phyloP scores from a whole-genome alignment of 2,113 vertebrate species.

The Mormyrus iriodes region DNA sequence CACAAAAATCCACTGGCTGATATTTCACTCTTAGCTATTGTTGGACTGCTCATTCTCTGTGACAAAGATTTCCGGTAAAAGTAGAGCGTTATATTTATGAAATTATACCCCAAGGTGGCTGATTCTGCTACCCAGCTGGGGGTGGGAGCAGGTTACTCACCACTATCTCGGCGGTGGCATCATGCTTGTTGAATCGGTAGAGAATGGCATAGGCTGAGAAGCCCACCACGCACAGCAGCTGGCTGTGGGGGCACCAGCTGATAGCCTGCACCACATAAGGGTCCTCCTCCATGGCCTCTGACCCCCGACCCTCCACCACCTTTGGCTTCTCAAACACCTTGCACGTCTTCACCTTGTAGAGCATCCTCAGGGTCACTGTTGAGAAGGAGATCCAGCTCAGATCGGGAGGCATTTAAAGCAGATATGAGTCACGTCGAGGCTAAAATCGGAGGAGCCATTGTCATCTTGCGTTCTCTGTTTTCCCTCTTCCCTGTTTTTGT shows the following conservation, averaged over 20 bases:
- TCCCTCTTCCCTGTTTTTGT: neutral
- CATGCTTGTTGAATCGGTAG: conserved; percentile 91
- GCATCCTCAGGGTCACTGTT: conserved; percentile 91
- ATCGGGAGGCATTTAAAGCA: neutral
- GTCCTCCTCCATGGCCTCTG: conserved; percentile 87
- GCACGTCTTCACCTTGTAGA: conserved; percentile 95
- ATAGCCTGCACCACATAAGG: conserved; percentile 94
- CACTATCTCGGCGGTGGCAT: conserved; percentile 83
- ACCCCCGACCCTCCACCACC: conserved; percentile 67
- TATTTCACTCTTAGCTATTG: neutral
- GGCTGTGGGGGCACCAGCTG: conserved; percentile 92
- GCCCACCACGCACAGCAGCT: conserved; percentile 91
- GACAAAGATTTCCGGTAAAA: neutral
- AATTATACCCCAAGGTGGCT: neutral
- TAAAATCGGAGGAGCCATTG: neutral
- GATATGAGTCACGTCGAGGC: neutral
- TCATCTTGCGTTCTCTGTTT: neutral
- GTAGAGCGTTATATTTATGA: neutral
- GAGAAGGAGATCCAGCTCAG: neutral
- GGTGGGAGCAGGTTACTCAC: conserved; percentile 63
- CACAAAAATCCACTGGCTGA: neutral
- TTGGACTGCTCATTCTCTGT: neutral
- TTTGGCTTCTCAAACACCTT: conserved; percentile 96
- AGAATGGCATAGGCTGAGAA: conserved; percentile 88
- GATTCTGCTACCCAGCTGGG: neutral